Evolutionary conservation across 2,113 vertebrate species (phyloP).

Genomic region (Triplophysa dalaica): DNA sequence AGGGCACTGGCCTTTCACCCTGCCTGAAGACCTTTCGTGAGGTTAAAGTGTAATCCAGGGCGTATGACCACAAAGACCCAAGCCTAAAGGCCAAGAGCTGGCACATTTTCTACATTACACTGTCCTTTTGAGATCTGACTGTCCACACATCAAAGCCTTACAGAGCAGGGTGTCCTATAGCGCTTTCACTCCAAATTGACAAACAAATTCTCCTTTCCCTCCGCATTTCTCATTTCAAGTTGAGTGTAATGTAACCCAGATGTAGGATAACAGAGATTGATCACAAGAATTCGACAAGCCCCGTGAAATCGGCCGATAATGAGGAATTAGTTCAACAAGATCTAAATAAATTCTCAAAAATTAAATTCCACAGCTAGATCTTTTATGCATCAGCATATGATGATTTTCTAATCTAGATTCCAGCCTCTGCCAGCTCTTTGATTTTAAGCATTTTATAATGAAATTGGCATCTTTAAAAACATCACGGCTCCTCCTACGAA

Average conservation of each 20-base stretch:
- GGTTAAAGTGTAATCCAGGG: constrained; percentile 82
- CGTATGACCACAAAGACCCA: constrained; percentile 77
- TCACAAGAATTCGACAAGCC: background rate
- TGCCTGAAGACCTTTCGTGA: constrained; percentile 64
- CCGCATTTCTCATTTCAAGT: constrained; percentile 16
- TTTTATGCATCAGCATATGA: constrained; percentile 14
- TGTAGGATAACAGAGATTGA: constrained; percentile 22
- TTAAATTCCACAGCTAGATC: background rate
- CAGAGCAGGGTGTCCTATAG: constrained; percentile 44
- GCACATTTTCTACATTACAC: constrained; percentile 77
- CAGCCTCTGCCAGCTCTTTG: constrained; percentile 25
- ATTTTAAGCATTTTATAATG: constrained; percentile 16
- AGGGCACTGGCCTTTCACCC: constrained; percentile 79
- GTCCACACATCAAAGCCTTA: constrained; percentile 68
- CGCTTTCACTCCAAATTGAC: constrained; percentile 45
- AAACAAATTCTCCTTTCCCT: constrained; percentile 33
- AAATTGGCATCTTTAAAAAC: constrained; percentile 32
- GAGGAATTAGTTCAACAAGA: constrained; percentile 12
- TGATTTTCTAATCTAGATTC: constrained; percentile 18
- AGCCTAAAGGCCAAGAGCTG: constrained; percentile 71
- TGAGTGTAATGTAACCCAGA: constrained; percentile 40
- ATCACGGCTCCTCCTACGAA: constrained; percentile 56
- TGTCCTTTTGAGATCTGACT: constrained; percentile 62
- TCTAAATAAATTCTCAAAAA: constrained; percentile 6
- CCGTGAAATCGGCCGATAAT: constrained; percentile 1